phyloP scores from a whole-genome alignment of 2,113 vertebrate genomes.

The Calyptommatus sinebrachiatus region DNA sequence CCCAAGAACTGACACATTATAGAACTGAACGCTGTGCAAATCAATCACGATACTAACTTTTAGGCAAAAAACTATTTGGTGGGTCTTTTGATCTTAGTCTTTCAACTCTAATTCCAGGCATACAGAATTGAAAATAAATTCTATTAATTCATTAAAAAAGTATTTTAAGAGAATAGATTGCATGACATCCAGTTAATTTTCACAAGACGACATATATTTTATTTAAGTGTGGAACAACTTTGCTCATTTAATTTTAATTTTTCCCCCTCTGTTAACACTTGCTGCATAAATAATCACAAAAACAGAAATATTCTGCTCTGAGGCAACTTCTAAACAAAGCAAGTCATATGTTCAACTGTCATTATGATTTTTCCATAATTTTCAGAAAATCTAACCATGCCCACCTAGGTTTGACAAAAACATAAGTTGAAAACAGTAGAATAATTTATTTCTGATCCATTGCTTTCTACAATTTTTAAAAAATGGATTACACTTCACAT shows the following conservation, averaged over 20 bases:
- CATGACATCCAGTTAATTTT: slow-evolving; percentile 1
- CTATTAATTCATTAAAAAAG: neutral
- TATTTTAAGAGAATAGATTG: neutral
- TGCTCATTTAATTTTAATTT: neutral
- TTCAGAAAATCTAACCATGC: neutral
- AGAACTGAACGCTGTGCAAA: neutral
- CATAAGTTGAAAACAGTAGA: neutral
- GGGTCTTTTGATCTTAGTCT: neutral
- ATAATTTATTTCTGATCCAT: neutral
- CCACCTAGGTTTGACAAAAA: neutral
- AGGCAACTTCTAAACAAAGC: neutral
- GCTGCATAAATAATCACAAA: neutral
- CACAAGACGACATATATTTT: accelerated
- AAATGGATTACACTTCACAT: neutral
- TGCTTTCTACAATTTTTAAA: neutral
- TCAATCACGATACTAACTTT: neutral
- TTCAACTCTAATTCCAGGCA: neutral
- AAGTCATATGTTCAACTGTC: neutral
- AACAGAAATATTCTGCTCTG: neutral
- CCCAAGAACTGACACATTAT: neutral
- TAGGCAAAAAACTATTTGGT: neutral
- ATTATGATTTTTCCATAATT: neutral
- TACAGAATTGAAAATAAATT: neutral
- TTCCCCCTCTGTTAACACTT: slow-evolving; percentile 1
- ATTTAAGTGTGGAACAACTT: neutral